A percentile compares a stretch with the other conserved stretches of the same genome.
These are phyloP conservation scores for Onychostruthus taczanowskii DNA, from an alignment of 2,113 vertebrate species.

Conservation along the genomic window DNA sequence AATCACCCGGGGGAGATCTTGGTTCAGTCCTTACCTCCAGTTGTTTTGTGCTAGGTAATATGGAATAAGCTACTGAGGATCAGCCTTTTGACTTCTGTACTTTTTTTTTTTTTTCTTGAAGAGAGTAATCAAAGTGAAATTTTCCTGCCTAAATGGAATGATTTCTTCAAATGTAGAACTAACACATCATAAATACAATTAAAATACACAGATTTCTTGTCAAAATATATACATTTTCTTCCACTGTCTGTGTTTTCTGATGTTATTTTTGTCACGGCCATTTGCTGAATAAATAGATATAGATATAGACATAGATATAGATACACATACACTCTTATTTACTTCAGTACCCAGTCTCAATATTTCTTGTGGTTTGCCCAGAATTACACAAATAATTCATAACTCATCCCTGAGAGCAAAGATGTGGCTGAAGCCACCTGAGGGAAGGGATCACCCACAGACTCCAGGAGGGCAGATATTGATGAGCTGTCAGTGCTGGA, in stretches of 20 bases:
- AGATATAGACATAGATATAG: background rate
- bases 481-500: background rate
- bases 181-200: background rate
- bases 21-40: background rate
- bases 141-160: background rate
- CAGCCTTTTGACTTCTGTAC: background rate
- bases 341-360: background rate
- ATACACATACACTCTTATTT: background rate
- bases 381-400: conserved; percentile 28
- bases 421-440: background rate
- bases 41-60: background rate
- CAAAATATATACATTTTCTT: background rate
- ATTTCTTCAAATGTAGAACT: background rate
- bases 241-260: background rate
- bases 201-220: background rate
- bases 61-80: background rate
- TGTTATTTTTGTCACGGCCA: background rate
- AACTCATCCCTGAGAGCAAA: background rate
- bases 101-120: background rate
- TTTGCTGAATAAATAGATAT: background rate
- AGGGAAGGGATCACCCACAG: background rate
- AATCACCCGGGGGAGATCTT: background rate
- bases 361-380: background rate
- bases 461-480: background rate
- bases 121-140: background rate